Conservation (phyloP, 2,888 invertebrate species). For the Lasioglossum oenotherae region DNA sequence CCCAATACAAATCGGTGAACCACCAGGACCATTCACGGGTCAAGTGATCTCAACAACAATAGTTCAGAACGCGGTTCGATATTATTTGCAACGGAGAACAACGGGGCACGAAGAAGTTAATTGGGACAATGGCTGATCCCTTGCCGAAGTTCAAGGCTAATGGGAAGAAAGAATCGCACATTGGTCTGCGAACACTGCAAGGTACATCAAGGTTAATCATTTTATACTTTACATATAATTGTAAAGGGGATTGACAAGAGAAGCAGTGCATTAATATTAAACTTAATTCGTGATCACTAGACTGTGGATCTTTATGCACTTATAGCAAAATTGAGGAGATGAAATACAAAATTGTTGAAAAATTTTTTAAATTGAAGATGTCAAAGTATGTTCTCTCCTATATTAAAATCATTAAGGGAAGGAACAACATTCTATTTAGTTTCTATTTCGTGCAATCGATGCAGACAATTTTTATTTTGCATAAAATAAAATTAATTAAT, state of each 20-base stretch:
- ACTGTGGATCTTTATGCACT: no score
- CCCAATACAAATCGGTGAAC: not conserved
- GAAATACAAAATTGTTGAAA: no score
- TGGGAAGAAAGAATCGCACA: not conserved
- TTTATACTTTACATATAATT: not conserved
- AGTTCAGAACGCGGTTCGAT: not conserved
- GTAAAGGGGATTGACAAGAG: not conserved
- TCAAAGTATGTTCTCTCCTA: no score
- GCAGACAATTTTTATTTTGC: no score
- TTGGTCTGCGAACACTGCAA: not conserved
- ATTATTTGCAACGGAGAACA: not conserved
- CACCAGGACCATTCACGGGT: not conserved
- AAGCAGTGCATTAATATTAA: not conserved
- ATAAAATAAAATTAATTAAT: no score
- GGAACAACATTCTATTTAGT: no score
- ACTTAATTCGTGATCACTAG: no score
- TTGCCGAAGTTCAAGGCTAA: slow-evolving; percentile 51
- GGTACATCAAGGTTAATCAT: not conserved
- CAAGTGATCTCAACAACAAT: slow-evolving; percentile 8
- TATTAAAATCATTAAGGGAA: no score
- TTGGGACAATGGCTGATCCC: slow-evolving; percentile 41
- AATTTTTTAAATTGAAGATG: no score
- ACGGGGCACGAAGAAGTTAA: slow-evolving; percentile 18
- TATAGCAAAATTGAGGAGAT: no score
- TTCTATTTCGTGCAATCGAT: no score